Conservation (phyloP, 2,888 invertebrate species). For the Rotaria sp. region DNA sequence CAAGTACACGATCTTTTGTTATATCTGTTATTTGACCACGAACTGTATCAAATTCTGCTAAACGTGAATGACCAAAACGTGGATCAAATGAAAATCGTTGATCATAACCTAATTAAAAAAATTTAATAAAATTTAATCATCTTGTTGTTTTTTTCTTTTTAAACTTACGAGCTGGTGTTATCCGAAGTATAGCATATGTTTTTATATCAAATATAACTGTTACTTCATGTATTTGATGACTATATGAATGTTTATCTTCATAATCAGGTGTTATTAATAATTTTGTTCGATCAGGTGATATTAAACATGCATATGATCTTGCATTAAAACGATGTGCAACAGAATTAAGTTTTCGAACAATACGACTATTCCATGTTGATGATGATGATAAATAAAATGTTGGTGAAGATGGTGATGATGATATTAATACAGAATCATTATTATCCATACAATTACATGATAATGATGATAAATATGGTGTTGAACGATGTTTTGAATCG, state of each 20-base stretch:
- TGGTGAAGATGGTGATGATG: not conserved
- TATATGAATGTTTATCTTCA: slow-evolving; percentile 30
- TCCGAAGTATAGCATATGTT: not conserved
- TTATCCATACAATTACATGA: not conserved
- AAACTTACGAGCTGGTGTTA: slow-evolving; percentile 27
- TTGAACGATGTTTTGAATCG: not conserved
- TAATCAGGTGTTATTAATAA: slow-evolving; percentile 35
- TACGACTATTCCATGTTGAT: slow-evolving; percentile 14
- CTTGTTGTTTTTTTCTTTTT: too few species aligned
- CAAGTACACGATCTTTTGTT: not conserved
- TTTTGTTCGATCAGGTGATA: slow-evolving; percentile 17
- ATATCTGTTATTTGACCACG: slow-evolving; percentile 32
- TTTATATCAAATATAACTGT: slow-evolving; percentile 24
- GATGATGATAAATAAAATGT: not conserved
- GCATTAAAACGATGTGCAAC: slow-evolving; percentile 15
- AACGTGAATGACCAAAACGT: slow-evolving; percentile 27
- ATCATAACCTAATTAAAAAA: slow-evolving; percentile 5
- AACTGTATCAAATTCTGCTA: slow-evolving; percentile 35
- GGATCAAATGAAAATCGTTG: slow-evolving; percentile 36
- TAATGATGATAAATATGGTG: not conserved
- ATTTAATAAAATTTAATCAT: not conserved
- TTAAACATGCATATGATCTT: slow-evolving; percentile 28
- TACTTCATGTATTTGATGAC: slow-evolving; percentile 26
- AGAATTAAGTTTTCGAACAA: not conserved
- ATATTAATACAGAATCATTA: not conserved